phyloP scores from a whole-genome alignment of 2,797 vertebrate species.

The Cottoperca gobio region DNA sequence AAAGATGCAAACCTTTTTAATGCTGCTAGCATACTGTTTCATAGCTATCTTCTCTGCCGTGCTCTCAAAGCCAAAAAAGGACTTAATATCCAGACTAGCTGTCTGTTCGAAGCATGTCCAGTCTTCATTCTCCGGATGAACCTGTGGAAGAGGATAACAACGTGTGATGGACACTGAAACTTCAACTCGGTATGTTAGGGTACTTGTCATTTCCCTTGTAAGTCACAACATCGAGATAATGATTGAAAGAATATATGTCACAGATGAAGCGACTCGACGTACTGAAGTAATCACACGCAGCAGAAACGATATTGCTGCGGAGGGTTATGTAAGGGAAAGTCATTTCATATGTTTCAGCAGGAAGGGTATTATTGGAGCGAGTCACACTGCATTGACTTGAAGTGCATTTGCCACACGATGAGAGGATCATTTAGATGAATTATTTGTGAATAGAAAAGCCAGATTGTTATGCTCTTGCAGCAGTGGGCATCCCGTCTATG shows the following conservation, averaged over 20 bases:
- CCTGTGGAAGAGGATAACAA: conserved; percentile 77
- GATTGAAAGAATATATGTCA: background rate
- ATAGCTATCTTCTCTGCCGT: conserved; percentile 96
- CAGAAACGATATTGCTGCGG: background rate
- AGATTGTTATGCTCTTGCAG: background rate
- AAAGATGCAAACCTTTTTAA: conserved; percentile 84
- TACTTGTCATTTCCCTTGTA: background rate
- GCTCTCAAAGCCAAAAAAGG: conserved; percentile 97
- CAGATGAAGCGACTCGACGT: background rate
- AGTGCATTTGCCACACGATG: conserved; percentile 14
- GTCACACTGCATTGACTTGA: conserved; percentile 12
- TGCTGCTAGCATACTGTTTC: conserved; percentile 96
- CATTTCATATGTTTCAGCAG: background rate
- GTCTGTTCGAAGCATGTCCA: conserved; percentile 98
- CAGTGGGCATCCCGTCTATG: background rate
- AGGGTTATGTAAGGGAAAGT: background rate
- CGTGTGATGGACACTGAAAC: background rate
- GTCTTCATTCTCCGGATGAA: conserved; percentile 96
- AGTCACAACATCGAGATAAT: background rate
- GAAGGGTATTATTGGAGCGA: background rate
- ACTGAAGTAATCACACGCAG: background rate
- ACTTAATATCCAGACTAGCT: conserved; percentile 96
- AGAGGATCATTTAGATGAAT: conserved; percentile 20
- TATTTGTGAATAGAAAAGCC: background rate
- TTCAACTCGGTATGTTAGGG: background rate